Evolutionary conservation across 2,113 vertebrate species (phyloP).

Genomic region (Scopus umbretta): DNA sequence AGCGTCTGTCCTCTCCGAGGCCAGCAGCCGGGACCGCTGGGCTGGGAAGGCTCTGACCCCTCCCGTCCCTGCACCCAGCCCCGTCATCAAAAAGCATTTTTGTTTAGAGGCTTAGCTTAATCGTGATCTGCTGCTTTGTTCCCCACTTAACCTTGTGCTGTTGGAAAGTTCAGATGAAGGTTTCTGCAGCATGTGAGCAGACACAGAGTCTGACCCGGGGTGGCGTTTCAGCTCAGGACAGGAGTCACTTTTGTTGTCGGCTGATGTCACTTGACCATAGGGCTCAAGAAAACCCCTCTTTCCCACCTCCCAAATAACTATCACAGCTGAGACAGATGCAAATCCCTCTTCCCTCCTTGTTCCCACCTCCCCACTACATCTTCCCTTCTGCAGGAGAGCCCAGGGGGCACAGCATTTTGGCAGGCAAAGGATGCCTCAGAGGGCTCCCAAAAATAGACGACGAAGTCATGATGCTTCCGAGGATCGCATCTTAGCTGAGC

Average conservation of each 20-base stretch:
- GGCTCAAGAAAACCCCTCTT: neutral
- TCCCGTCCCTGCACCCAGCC: neutral
- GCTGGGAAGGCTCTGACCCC: conserved; percentile 30
- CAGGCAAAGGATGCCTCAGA: neutral
- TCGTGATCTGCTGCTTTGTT: conserved; percentile 41
- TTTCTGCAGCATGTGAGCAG: conserved; percentile 21
- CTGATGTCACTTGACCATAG: conserved; percentile 23
- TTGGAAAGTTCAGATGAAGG: conserved; percentile 48
- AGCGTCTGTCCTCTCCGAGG: neutral
- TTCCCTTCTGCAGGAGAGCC: neutral
- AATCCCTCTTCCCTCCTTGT: neutral
- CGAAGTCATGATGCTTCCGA: neutral
- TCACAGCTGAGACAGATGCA: neutral
- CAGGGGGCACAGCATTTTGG: neutral
- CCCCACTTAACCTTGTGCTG: conserved; percentile 35
- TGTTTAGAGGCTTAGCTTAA: conserved; percentile 59
- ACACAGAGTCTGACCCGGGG: neutral
- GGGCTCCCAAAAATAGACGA: conserved; percentile 7
- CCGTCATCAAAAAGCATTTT: conserved; percentile 42
- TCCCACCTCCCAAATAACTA: neutral
- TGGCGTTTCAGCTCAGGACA: neutral
- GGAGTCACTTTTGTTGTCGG: conserved; percentile 13
- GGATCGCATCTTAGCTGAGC: neutral
- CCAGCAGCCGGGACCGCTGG: neutral
- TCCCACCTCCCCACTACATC: neutral